phyloP scores from a whole-genome alignment of 2,888 invertebrate species.

The Hirtodrosophila alboralis region DNA sequence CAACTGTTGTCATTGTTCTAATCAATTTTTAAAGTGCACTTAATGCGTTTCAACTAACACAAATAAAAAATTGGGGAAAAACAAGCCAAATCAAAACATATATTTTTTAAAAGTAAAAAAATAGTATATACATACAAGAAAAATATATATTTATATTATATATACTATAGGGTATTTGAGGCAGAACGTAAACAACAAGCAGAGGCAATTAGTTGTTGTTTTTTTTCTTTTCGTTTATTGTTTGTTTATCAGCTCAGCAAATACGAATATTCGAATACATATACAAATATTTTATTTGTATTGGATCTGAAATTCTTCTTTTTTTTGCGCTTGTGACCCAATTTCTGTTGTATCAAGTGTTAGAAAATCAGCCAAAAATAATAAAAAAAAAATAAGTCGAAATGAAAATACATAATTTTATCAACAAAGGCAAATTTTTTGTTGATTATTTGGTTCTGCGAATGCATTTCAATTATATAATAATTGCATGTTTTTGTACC shows the following conservation, averaged over 20 bases:
- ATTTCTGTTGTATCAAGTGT: constrained; percentile 73
- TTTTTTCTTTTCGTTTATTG: constrained; percentile 1
- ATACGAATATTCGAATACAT: constrained; percentile 10
- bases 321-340: constrained; percentile 61
- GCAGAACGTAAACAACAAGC: constrained; percentile 56
- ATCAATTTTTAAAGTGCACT: constrained; percentile 36
- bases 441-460: constrained; percentile 6
- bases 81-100: constrained; percentile 33
- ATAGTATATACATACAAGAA: background rate
- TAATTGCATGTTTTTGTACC: background rate
- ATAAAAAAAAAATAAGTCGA: constrained; percentile 18
- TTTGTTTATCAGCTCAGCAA: constrained; percentile 44
- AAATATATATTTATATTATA: background rate
- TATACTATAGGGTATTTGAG: constrained; percentile 5
- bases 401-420: constrained; percentile 4
- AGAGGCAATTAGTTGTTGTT: constrained; percentile 39
- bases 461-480: constrained; percentile 16
- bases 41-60: constrained; percentile 18
- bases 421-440: constrained; percentile 9
- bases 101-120: constrained; percentile 16
- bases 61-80: background rate
- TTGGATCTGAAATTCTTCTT: constrained; percentile 5
- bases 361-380: constrained; percentile 38
- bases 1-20: constrained; percentile 11
- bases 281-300: constrained; percentile 13